A percentile compares a stretch with the other conserved stretches of the same genome.
These are phyloP conservation scores for Pungitius pungitius DNA, from an alignment of 2,113 vertebrate genomes.

Conservation along the genomic window DNA sequence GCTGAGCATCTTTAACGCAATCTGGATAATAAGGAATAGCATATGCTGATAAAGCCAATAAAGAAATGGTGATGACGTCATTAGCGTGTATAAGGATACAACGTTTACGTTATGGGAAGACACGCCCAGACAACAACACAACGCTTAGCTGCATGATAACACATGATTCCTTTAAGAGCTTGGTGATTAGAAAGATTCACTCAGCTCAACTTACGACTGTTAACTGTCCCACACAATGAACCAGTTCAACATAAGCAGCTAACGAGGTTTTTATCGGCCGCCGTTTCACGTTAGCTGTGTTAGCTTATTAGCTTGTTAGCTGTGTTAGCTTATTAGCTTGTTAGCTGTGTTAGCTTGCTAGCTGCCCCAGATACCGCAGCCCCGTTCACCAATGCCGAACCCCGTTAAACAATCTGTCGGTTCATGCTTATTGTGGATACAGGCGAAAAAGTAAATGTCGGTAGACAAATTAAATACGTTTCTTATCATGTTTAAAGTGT, in stretches of 20 bases:
- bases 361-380: constrained; percentile 11
- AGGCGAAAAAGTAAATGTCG: background rate
- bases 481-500: background rate
- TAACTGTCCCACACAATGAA: background rate
- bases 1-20: background rate
- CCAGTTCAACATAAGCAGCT: background rate
- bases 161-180: background rate
- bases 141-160: background rate
- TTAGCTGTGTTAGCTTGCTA: too few relatives aligned
- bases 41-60: background rate
- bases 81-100: background rate
- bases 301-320: too few relatives aligned
- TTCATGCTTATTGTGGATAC: background rate
- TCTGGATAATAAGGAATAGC: background rate
- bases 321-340: too few relatives aligned
- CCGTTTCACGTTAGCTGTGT: background rate
- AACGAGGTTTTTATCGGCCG: background rate
- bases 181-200: background rate
- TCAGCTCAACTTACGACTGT: background rate
- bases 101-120: constrained; percentile 13
- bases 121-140: constrained; percentile 46
- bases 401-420: background rate
- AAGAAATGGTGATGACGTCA: too few relatives aligned
- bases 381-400: background rate
- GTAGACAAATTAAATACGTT: rapidly evolving